Evolutionary conservation across 2,113 vertebrate species (phyloP).

Genomic region (Uropsilus gracilis): DNA sequence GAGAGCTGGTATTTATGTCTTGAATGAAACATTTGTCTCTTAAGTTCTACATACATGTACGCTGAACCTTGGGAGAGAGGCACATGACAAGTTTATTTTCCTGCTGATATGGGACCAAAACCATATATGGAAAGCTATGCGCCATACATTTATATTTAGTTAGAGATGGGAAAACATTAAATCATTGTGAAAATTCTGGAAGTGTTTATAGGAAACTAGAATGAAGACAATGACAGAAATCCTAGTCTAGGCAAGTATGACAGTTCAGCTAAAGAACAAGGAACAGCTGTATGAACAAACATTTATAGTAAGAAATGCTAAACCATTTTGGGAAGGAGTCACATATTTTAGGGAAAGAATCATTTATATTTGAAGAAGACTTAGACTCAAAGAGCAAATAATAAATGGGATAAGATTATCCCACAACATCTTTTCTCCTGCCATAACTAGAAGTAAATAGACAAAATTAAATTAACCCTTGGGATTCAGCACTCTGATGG

Average conservation of each 20-base stretch:
- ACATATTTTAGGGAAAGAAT: conserved; percentile 39
- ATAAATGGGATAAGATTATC: neutral
- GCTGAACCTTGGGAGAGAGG: neutral
- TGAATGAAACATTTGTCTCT: neutral
- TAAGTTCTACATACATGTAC: neutral
- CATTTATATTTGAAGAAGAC: conserved; percentile 41
- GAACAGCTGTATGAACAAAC: conserved; percentile 39
- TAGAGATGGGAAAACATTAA: conserved; percentile 25
- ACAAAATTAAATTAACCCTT: conserved; percentile 59
- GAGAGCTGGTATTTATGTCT: neutral
- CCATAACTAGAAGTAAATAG: conserved; percentile 58
- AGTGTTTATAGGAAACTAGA: conserved; percentile 25
- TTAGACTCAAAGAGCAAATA: conserved; percentile 48
- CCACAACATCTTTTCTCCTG: conserved; percentile 34
- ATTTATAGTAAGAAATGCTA: conserved; percentile 56
- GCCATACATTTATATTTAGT: conserved; percentile 32
- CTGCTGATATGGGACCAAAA: neutral
- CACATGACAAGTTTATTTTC: neutral
- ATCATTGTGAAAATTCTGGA: conserved; percentile 40
- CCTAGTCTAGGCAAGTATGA: neutral
- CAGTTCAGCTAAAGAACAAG: conserved; percentile 45
- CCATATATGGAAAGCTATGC: neutral
- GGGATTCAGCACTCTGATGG: neutral
- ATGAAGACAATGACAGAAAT: conserved; percentile 37
- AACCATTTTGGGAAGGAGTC: neutral